Base-by-base conservation (phyloP, 2,797 vertebrate genomes). In the Myoxocephalus aenaeus region DNA sequence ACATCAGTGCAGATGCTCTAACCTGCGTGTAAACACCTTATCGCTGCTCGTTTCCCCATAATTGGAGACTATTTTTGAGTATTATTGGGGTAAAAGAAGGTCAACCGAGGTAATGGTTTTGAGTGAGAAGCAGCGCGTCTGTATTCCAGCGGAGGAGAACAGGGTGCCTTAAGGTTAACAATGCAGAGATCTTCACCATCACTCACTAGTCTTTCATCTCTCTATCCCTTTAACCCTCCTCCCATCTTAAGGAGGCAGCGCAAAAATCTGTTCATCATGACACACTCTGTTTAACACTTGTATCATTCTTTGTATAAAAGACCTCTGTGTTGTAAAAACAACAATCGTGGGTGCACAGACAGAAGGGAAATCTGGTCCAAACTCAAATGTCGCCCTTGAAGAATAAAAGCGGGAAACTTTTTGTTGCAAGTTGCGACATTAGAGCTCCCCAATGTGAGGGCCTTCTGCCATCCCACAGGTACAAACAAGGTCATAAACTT, bases 151-250 rank as follows among this genome's bases (percentile, higher is more conserved):
- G 3, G 79, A 79, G 82, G 63, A 73, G 62, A 83, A 44, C 34
- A 65, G 65, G 70, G 61, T 66, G 58, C 68, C 20, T 38, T 36
- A 59, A 86, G 86, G 90, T 87, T 88, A 91, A 87, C 86, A 82
- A 82, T 63, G 67, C 67, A 75, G 75, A 86, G 75, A 87, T 89
- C 77, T 84, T 84, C 66, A 80, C 79, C 77, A 51, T 90, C 85
- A 87, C 67, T 83, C 85, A 75, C 48, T 34, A 34, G 38, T 59
- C 85, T 91, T 84, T 90, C 72, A 89, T 88, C 80, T 84, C 75
- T 82, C 58, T 48, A 71, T 81, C 84, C 63, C 79, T 83, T 80
- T 75, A 82, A 79, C 79, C 58, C 79, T 54, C 40, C 40, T 36
- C 54, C 61, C 75, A 62, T 66, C 73, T 87, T 77, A 73, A 85